These are phyloP conservation scores for Grantiella picta DNA, from an alignment of 2,113 vertebrate genomes.

Conservation along the genomic window DNA sequence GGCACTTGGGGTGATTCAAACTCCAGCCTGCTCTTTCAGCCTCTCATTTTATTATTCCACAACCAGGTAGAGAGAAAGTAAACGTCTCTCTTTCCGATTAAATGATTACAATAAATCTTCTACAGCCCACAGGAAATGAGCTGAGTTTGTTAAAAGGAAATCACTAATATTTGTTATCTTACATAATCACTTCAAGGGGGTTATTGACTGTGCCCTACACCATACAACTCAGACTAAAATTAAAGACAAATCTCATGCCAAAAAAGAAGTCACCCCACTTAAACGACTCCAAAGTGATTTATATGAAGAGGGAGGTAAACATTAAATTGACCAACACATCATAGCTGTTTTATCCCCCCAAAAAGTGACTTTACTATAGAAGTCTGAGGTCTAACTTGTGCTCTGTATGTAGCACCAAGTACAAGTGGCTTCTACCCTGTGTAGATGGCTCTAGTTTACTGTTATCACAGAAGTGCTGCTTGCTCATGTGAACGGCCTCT, in stretches of 20 bases:
- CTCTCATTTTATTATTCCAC: neutral
- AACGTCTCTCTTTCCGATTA: neutral
- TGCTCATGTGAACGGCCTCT: neutral
- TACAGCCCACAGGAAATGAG: neutral
- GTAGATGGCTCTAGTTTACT: neutral
- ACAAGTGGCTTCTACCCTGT: neutral
- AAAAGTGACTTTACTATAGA: neutral
- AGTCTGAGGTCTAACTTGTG: neutral
- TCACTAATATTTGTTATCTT: neutral
- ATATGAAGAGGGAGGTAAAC: neutral
- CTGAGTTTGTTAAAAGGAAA: slow-evolving; percentile 5
- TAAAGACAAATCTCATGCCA: neutral
- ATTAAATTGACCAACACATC: neutral
- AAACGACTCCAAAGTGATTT: neutral
- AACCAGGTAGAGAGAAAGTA: neutral
- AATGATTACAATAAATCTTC: neutral
- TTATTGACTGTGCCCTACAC: neutral
- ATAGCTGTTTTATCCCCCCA: neutral
- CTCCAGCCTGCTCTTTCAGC: neutral
- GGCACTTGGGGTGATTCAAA: neutral
- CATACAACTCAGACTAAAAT: neutral
- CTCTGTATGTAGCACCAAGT: neutral
- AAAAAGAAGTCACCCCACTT: neutral
- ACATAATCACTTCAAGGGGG: neutral
- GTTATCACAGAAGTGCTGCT: neutral